Conservation (phyloP, 1,140 invertebrate genomes). For the Pseudomyrmex gracilis region DNA sequence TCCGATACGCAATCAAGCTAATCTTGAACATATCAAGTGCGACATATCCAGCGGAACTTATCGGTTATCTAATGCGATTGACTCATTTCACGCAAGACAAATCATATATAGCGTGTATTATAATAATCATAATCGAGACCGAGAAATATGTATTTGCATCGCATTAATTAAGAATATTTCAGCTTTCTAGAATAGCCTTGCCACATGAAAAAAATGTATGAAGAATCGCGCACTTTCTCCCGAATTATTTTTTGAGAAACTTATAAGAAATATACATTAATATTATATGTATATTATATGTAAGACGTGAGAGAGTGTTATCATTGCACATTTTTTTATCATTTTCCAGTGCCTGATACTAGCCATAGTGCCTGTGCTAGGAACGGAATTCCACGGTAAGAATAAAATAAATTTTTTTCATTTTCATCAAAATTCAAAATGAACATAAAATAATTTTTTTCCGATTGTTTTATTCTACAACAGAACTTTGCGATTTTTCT, state of each 20-base stretch:
- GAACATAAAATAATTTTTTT: background rate
- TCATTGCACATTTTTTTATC: background rate
- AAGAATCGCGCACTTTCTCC: background rate
- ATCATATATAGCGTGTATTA: background rate
- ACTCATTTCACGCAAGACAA: background rate
- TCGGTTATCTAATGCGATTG: background rate
- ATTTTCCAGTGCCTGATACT: slow-evolving; percentile 53
- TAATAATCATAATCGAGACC: background rate
- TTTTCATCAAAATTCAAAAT: too few relatives aligned
- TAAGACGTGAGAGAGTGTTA: background rate
- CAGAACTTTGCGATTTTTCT: slow-evolving; percentile 12
- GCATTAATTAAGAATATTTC: background rate
- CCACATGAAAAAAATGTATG: background rate
- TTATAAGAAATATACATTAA: background rate
- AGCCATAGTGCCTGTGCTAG: slow-evolving; percentile 39
- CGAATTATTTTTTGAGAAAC: background rate
- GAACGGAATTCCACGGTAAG: slow-evolving; percentile 32
- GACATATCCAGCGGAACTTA: too few relatives aligned
- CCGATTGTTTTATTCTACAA: background rate
- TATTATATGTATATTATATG: background rate
- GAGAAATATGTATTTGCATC: slow-evolving; percentile 2
- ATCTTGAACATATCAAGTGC: background rate
- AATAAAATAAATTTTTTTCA: slow-evolving; percentile 1
- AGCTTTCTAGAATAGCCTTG: background rate
- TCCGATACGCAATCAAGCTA: slow-evolving; percentile 1